Conservation (phyloP, 1,140 invertebrate genomes). For the Megalopta genalis region DNA sequence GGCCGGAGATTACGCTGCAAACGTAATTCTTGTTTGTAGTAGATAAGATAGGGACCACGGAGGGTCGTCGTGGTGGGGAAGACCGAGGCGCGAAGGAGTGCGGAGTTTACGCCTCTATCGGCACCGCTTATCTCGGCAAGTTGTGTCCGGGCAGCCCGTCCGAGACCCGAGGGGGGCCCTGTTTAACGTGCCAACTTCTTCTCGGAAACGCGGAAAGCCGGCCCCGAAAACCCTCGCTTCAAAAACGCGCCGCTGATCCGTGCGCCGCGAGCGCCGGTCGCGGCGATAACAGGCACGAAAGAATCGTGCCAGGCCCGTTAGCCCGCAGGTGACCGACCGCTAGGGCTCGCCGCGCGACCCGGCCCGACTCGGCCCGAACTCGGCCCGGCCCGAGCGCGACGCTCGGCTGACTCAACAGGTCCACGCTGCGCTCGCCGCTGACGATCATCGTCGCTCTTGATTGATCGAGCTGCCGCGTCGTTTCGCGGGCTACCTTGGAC, state of each 20-base stretch:
- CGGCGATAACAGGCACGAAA: constrained; percentile 1
- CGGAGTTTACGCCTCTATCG: constrained; percentile 75
- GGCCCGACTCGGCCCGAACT: neutral
- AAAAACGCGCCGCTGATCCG: constrained; percentile 4
- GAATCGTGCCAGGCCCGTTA: neutral
- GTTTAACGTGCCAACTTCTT: constrained; percentile 76
- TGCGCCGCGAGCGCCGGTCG: neutral
- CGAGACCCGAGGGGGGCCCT: constrained; percentile 64
- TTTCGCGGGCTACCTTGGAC: neutral
- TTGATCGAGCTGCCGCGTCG: constrained; percentile 1
- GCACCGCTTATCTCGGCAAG: constrained; percentile 76
- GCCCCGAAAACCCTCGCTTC: constrained; percentile 2
- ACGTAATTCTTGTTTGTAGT: constrained; percentile 79
- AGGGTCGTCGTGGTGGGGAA: constrained; percentile 10
- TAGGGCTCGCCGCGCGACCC: neutral
- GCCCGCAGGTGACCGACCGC: neutral
- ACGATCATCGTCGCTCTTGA: constrained; percentile 14
- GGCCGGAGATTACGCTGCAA: constrained; percentile 74
- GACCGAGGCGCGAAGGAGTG: constrained; percentile 40
- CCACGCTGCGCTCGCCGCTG: neutral
- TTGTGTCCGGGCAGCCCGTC: constrained; percentile 76
- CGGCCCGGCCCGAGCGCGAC: neutral
- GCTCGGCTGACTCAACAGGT: constrained; percentile 30
- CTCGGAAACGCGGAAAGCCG: constrained; percentile 74
- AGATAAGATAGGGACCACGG: constrained; percentile 73